A percentile compares a stretch with the other conserved stretches of the same genome.
Conservation (phyloP, 2,113 vertebrate genomes). For the Petaurus breviceps region DNA sequence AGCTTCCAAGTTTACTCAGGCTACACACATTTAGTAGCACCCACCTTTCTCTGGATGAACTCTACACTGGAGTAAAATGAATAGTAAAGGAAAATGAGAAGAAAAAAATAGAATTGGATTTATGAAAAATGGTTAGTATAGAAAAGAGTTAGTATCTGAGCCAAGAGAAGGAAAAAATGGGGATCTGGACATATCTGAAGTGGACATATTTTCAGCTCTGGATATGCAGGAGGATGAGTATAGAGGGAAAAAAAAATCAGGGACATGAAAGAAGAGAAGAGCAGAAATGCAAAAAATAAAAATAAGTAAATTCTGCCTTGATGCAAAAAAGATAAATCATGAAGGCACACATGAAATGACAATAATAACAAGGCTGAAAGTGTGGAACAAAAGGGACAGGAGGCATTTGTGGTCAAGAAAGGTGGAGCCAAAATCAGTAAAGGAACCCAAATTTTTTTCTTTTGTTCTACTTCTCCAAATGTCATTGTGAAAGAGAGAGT, state of each 20-base stretch:
- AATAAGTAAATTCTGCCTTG: not conserved
- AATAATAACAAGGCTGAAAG: not conserved
- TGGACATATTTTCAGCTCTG: not conserved
- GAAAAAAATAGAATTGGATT: not conserved
- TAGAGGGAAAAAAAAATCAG: not conserved
- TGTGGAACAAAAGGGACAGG: not conserved
- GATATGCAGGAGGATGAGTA: not conserved
- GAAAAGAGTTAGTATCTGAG: not conserved
- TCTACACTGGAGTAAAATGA: not conserved
- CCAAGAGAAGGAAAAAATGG: not conserved
- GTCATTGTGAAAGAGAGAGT: conserved; percentile 1
- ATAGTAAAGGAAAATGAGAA: not conserved
- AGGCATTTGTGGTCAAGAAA: not conserved
- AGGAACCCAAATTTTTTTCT: conserved; percentile 17
- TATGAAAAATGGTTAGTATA: not conserved
- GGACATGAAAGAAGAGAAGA: not conserved
- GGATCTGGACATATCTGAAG: not conserved
- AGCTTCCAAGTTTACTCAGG: not conserved
- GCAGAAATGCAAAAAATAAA: not conserved
- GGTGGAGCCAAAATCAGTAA: not conserved
- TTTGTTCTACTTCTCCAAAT: not conserved
- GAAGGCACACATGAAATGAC: not conserved
- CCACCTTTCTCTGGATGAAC: not conserved
- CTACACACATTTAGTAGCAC: not conserved
- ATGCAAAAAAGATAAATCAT: not conserved